Conservation (phyloP, 2,888 invertebrate species). For the Tiliacea citrago region DNA sequence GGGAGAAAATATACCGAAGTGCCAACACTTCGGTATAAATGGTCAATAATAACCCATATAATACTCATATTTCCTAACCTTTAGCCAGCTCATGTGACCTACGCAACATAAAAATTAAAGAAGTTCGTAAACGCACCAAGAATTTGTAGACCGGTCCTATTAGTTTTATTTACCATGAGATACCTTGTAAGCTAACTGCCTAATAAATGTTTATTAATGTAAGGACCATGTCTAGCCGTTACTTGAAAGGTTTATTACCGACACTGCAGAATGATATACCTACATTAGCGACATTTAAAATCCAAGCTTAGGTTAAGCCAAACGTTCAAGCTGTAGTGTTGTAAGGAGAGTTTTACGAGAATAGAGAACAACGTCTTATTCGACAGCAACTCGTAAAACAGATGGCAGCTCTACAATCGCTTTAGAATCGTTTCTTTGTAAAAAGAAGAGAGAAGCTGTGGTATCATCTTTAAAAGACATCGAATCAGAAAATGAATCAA, state of each 20-base stretch:
- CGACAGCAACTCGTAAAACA: not conserved
- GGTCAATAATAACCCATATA: too few relatives aligned
- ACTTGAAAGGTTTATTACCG: constrained; percentile 23
- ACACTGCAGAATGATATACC: constrained; percentile 15
- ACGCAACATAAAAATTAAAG: constrained; percentile 19
- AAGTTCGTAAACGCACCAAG: not conserved
- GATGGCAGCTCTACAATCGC: not conserved
- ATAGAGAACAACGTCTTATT: not conserved
- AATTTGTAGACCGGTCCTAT: constrained; percentile 23
- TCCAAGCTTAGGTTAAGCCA: not conserved
- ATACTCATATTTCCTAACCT: not conserved
- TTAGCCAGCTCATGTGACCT: not conserved
- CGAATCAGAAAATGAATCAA: not conserved
- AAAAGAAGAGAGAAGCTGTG: not conserved
- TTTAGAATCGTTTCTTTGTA: not conserved
- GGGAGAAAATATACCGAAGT: not conserved
- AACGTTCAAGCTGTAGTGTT: not conserved
- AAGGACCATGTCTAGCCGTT: not conserved
- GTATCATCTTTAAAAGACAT: not conserved
- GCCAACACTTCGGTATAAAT: too few relatives aligned
- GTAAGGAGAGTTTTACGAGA: not conserved
- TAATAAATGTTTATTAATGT: constrained; percentile 32
- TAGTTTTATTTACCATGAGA: constrained; percentile 16
- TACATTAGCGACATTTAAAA: constrained; percentile 14
- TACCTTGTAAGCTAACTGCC: constrained; percentile 12